Evolutionary conservation across 2,113 vertebrate genomes (phyloP), one percentile per base, ranked within the genome.

Genomic region (Platysteira castanea): DNA sequence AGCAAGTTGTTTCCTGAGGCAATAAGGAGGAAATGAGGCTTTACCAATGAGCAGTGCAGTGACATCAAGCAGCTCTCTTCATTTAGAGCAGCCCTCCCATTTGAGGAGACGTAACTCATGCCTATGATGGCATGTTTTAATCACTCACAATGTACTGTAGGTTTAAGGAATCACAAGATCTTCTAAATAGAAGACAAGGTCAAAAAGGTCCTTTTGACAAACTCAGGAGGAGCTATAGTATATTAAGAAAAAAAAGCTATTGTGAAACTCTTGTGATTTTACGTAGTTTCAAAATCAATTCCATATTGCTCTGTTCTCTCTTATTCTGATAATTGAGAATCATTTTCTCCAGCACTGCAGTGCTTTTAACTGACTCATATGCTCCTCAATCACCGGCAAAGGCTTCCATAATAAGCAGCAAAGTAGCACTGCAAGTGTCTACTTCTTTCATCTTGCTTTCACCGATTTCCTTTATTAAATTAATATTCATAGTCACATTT

Each of bases 281-380:
- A 86, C 83, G 67, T 37, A 93, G 35, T 60, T 91, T 74, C 50
- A 80, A 87, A 94, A 87, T 81, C 85, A 81, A 60, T 68, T 88
- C 54, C 11, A 2, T 67, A 84, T 81, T 91, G 63, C 49, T 77
- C 28, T 90, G 27, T 77, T 93, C 79, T 27, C 39, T 78, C 63
- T 77, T 89, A 54, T 71, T 90, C 85, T 90, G 68, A 81, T 90
- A 96, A 95, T 52, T 93, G 71, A 90, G 78, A 94, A 85, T 44
- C 4, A 96, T 94, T 90, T 95, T 88, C 87, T 71, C 33, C 52
- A 94, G 85, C 39, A 81, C 47, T 78, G 80, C 37, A 74, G 60
- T 64, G 73, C 88, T 96, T 92, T 96, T 87, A 96, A 93, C 92
- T 94, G 92, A 94, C 93, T 94, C 93, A 96, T 77, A 63, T 3